Percentiles rank a stretch among this genome's conserved stretches.
These are phyloP conservation scores for Ctenodactylus gundi DNA, from an alignment of 2,113 vertebrate genomes.

Conservation along the genomic window DNA sequence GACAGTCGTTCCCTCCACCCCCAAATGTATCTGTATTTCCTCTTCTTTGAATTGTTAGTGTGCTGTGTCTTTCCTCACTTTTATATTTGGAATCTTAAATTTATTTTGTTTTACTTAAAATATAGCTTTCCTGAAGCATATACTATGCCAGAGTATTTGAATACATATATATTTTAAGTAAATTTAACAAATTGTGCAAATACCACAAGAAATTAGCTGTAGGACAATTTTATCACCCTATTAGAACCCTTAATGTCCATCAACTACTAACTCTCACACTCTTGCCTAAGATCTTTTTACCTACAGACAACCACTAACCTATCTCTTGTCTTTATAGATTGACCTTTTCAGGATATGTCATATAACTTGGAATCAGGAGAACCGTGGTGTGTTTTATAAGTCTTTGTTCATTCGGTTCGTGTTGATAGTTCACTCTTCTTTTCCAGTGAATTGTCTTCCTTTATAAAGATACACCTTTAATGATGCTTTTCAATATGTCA, in stretches of 20 bases:
- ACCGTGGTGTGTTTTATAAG: neutral
- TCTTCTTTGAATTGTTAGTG: neutral
- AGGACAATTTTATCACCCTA: neutral
- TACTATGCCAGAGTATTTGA: neutral
- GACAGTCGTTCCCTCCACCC: neutral
- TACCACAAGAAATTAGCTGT: neutral
- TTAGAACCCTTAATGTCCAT: neutral
- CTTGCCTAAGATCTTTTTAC: fast-evolving
- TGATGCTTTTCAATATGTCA: neutral
- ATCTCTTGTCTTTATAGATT: neutral
- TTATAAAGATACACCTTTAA: neutral
- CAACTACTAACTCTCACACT: neutral
- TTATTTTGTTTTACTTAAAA: neutral
- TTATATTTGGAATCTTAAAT: neutral
- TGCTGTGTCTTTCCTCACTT: neutral
- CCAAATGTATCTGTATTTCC: neutral
- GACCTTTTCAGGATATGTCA: neutral
- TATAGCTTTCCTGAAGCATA: neutral
- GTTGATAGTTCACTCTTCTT: neutral
- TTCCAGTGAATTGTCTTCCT: neutral
- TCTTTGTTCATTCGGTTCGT: neutral
- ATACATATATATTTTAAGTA: neutral
- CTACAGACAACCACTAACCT: neutral
- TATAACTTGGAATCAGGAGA: neutral
- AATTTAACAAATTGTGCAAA: neutral